Evolutionary conservation across 1,140 invertebrate genomes (phyloP).

Genomic region (Pseudomyrmex flavicornis): DNA sequence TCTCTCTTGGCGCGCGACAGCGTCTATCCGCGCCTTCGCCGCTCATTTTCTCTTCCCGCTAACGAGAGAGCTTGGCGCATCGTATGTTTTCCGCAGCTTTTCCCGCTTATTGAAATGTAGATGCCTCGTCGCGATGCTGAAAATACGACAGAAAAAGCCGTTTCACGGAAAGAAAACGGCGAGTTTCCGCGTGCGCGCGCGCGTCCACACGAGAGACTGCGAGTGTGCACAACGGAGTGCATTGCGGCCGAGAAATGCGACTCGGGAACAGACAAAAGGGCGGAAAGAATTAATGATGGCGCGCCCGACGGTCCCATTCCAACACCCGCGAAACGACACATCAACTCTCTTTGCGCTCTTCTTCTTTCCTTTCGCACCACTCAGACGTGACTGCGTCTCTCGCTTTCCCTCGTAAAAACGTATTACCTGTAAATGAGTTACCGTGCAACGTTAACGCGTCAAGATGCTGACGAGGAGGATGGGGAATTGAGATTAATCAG

Average conservation of each 20-base stretch:
- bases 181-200: neutral
- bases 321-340: constrained; percentile 26
- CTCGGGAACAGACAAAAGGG: constrained; percentile 69
- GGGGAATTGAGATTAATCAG: constrained; percentile 42
- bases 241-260: constrained; percentile 23
- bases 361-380: constrained; percentile 14
- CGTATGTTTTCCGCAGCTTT: constrained; percentile 40
- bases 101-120: constrained; percentile 56
- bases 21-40: neutral
- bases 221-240: neutral
- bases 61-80: constrained; percentile 28
- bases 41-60: constrained; percentile 32
- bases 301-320: constrained; percentile 31
- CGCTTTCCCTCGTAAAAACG: constrained; percentile 4
- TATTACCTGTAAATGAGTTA: constrained; percentile 47
- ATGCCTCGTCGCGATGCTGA: neutral
- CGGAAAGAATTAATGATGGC: constrained; percentile 76
- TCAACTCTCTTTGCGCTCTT: neutral
- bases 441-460: constrained; percentile 2
- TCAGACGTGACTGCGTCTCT: neutral
- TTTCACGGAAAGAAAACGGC: neutral
- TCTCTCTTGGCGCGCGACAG: constrained; percentile 11
- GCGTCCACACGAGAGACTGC: neutral
- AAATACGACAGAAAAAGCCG: neutral
- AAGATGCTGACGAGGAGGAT: constrained; percentile 9